Conservation (phyloP, 53 echinoderm and acorn worm species). For the Astropecten irregularis region DNA sequence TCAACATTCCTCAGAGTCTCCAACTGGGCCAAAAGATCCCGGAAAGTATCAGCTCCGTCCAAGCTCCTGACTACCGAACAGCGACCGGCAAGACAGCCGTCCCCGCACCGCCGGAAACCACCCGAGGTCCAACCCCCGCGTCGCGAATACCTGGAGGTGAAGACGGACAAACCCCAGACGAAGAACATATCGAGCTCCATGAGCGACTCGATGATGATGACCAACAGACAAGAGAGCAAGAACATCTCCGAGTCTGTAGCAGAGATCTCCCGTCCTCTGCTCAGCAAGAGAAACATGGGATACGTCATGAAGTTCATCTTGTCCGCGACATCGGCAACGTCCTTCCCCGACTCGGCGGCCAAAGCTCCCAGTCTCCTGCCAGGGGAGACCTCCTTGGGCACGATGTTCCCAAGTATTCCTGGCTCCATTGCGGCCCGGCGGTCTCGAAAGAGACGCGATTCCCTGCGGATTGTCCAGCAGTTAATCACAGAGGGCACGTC, state of each 20-base stretch:
- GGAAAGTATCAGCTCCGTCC: constrained; percentile 23
- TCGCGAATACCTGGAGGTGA: neutral
- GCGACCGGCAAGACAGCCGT: neutral
- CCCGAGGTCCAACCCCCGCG: constrained; percentile 1
- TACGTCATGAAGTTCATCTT: constrained; percentile 16
- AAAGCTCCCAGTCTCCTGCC: neutral
- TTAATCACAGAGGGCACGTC: neutral
- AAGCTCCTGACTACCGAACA: neutral
- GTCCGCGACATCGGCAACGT: neutral
- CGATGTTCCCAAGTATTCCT: neutral
- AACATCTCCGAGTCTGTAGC: no score
- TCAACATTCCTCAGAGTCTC: neutral
- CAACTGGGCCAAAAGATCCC: neutral
- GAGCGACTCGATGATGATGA: neutral
- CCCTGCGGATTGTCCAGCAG: constrained; percentile 12
- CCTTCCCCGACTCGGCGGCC: neutral
- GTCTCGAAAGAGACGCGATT: constrained; percentile 24
- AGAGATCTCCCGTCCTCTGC: constrained; percentile 6
- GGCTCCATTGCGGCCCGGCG: neutral
- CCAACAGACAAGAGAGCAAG: neutral
- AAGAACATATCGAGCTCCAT: neutral
- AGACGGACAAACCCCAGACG: neutral
- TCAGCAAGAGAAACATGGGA: neutral
- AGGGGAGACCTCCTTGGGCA: neutral
- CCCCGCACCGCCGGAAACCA: neutral